Conservation (phyloP, 2,888 invertebrate species). For the Brachyptera risi region DNA sequence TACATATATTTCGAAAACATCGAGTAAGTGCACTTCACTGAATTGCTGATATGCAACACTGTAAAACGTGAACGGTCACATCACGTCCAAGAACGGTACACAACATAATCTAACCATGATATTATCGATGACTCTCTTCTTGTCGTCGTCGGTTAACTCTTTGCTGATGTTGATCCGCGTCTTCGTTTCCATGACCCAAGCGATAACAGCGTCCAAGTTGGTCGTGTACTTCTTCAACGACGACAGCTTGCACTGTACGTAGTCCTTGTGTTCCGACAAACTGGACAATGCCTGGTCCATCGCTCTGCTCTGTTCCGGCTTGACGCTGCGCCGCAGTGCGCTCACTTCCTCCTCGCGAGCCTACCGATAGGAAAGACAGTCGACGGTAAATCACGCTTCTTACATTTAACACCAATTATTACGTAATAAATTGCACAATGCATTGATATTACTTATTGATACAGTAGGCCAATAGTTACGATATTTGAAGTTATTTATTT, state of each 20-base stretch:
- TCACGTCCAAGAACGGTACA: too few species aligned
- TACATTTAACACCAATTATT: too few species aligned
- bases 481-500: too few species aligned
- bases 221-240: slow-evolving; percentile 54
- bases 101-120: slow-evolving; percentile 49
- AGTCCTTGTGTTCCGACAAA: slow-evolving; percentile 52
- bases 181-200: slow-evolving; percentile 52
- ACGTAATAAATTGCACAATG: too few species aligned
- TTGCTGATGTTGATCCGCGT: slow-evolving; percentile 47
- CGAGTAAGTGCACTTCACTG: too few species aligned
- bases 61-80: too few species aligned
- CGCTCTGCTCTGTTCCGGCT: slow-evolving; percentile 36
- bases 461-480: too few species aligned
- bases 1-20: too few species aligned
- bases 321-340: slow-evolving; percentile 49
- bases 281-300: slow-evolving; percentile 37
- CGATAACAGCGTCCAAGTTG: slow-evolving; percentile 53
- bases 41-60: too few species aligned
- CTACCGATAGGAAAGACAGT: too few species aligned
- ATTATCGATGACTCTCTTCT: slow-evolving; percentile 44
- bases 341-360: slow-evolving; percentile 57
- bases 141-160: slow-evolving; percentile 46
- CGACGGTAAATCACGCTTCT: too few species aligned
- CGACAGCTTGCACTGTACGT: slow-evolving; percentile 53
- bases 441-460: too few species aligned